Evolutionary conservation across 2,888 invertebrate genomes (phyloP).

Genomic region (Machimus atricapillus): DNA sequence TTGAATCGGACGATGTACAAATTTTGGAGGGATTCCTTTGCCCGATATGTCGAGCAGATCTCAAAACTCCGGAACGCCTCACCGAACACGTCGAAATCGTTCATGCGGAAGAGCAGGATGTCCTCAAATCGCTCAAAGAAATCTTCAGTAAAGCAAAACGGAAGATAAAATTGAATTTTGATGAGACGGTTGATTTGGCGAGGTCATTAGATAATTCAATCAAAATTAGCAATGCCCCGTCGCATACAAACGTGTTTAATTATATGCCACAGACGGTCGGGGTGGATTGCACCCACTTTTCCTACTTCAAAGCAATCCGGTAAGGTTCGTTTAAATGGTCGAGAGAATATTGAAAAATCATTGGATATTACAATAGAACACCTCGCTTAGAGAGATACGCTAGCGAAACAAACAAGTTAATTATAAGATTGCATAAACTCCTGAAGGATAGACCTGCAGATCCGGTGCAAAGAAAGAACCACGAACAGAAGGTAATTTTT

Average conservation of each 20-base stretch:
- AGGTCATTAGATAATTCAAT: slow-evolving; percentile 67
- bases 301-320: slow-evolving; percentile 76
- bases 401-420: slow-evolving; percentile 92
- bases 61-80: slow-evolving; percentile 82
- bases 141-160: slow-evolving; percentile 90
- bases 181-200: slow-evolving; percentile 70
- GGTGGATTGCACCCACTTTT: slow-evolving; percentile 68
- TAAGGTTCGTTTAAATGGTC: slow-evolving; percentile 55
- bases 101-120: slow-evolving; percentile 87
- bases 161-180: slow-evolving; percentile 77
- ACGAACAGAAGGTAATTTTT: slow-evolving; percentile 69
- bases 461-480: slow-evolving; percentile 75
- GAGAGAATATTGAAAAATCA: slow-evolving; percentile 46
- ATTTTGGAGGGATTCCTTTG: slow-evolving; percentile 94
- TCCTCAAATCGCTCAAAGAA: slow-evolving; percentile 80
- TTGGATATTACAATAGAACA: slow-evolving; percentile 63
- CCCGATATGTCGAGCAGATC: slow-evolving; percentile 91
- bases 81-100: slow-evolving; percentile 88
- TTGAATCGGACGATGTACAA: slow-evolving; percentile 63
- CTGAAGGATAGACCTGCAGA: slow-evolving; percentile 80
- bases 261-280: slow-evolving; percentile 62
- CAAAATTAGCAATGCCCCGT: slow-evolving; percentile 52
- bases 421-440: slow-evolving; percentile 92
- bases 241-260: slow-evolving; percentile 53
- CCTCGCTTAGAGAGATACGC: slow-evolving; percentile 85